Conservation (phyloP, 2,888 invertebrate genomes). For the Lingula anatina region DNA sequence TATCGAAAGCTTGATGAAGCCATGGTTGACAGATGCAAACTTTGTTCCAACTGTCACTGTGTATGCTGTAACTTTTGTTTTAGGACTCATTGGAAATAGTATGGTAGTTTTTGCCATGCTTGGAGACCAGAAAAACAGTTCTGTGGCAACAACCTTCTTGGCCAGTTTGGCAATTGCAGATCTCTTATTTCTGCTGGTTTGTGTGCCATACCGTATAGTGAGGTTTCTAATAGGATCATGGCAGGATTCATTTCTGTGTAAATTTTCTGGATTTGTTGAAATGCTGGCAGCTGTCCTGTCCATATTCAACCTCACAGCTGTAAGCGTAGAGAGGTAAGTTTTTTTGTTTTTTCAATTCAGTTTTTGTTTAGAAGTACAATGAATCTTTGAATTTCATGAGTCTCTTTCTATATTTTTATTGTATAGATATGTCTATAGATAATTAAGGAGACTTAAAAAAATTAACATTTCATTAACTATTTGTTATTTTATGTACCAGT, state of each 20-base stretch:
- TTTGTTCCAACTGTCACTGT: constrained; percentile 14
- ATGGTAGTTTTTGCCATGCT: constrained; percentile 53
- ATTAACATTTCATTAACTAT: background rate
- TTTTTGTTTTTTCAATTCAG: background rate
- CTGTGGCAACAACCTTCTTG: constrained; percentile 45
- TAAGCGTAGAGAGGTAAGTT: constrained; percentile 56
- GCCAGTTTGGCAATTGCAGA: constrained; percentile 52
- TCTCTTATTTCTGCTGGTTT: constrained; percentile 53
- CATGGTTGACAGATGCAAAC: no score
- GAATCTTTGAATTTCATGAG: no score
- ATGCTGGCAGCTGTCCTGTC: constrained; percentile 55
- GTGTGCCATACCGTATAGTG: constrained; percentile 54
- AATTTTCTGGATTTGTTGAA: constrained; percentile 54
- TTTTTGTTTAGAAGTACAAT: background rate
- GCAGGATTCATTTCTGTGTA: constrained; percentile 54
- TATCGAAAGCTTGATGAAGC: no score
- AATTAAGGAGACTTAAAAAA: background rate
- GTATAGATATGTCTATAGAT: constrained; percentile 1
- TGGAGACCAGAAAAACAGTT: constrained; percentile 45
- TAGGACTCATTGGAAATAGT: constrained; percentile 54
- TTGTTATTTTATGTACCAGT: background rate
- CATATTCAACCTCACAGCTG: constrained; percentile 56
- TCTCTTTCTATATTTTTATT: no score
- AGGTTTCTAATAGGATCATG: constrained; percentile 52
- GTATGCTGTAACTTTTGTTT: constrained; percentile 36